A percentile compares a stretch with the other conserved stretches of the same genome.
Evolutionary conservation across 1,140 invertebrate species (phyloP).

Genomic region (Campoletis sonorensis): DNA sequence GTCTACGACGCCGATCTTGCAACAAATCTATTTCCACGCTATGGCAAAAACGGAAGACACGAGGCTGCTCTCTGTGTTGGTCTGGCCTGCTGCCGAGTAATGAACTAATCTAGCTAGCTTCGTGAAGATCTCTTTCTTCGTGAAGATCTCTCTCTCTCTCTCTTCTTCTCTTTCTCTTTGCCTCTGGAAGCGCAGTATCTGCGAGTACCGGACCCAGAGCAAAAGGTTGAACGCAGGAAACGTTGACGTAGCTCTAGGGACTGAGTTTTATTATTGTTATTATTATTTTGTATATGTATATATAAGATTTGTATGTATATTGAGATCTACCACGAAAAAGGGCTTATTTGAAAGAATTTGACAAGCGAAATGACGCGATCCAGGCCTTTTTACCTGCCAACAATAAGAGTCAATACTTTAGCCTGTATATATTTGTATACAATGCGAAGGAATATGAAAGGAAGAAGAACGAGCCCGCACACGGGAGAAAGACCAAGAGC

Average conservation of each 20-base stretch:
- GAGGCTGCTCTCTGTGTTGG: slow-evolving; percentile 44
- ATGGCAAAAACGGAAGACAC: slow-evolving; percentile 65
- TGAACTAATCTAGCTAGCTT: slow-evolving; percentile 67
- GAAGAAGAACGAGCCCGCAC: slow-evolving; percentile 28
- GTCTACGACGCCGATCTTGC: slow-evolving; percentile 61
- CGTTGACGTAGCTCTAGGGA: slow-evolving; percentile 11
- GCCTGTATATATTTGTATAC: neutral
- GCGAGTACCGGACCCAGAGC: slow-evolving; percentile 14
- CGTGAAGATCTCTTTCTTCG: slow-evolving; percentile 26
- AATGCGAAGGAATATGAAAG: neutral
- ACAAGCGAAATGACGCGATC: too few relatives aligned
- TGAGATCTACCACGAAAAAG: neutral
- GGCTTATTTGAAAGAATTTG: too few relatives aligned
- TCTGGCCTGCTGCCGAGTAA: slow-evolving; percentile 55
- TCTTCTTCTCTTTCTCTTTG: slow-evolving; percentile 21
- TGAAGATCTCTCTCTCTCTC: too few relatives aligned
- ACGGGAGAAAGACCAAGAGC: slow-evolving; percentile 47
- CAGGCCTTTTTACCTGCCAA: too few relatives aligned
- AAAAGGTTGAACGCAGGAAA: neutral
- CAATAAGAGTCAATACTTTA: too few relatives aligned
- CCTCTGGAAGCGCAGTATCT: neutral
- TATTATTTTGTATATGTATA: slow-evolving; percentile 4
- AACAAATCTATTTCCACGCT: slow-evolving; percentile 68
- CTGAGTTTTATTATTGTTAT: neutral
- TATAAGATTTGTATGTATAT: neutral